phyloP scores from a whole-genome alignment of 2,113 vertebrate genomes.

The Chaetura pelagica region DNA sequence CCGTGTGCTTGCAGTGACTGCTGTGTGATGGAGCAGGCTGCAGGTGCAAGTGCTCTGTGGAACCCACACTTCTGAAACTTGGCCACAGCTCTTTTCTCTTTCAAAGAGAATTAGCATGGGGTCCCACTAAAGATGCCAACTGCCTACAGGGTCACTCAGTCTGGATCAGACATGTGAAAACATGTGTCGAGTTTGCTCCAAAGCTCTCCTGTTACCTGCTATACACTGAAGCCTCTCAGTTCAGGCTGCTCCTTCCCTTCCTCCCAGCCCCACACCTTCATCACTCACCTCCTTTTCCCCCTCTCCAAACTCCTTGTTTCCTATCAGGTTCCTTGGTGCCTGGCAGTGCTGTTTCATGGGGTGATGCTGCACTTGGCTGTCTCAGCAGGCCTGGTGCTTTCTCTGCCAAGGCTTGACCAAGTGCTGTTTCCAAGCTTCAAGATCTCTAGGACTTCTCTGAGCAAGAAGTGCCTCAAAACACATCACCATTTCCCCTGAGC shows the following conservation, averaged over 20 bases:
- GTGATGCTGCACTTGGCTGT: not conserved
- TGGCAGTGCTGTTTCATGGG: not conserved
- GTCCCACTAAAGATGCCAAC: not conserved
- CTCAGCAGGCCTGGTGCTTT: not conserved
- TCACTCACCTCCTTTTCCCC: not conserved
- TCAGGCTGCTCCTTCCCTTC: not conserved
- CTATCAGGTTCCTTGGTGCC: not conserved
- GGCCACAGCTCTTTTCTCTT: not conserved
- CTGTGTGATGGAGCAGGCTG: not conserved
- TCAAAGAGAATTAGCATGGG: not conserved
- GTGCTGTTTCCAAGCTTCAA: not conserved
- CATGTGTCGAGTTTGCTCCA: not conserved
- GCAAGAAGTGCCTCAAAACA: not conserved
- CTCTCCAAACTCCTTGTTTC: not conserved
- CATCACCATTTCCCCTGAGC: not conserved
- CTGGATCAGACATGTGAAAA: not conserved
- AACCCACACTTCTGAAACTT: not conserved
- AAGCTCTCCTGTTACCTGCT: not conserved
- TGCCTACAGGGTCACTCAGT: not conserved
- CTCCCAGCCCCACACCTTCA: not conserved
- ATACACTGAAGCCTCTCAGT: not conserved
- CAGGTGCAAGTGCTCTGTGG: conserved; percentile 9
- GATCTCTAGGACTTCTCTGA: not conserved
- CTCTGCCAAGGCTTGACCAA: not conserved
- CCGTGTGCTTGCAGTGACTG: not conserved